phyloP scores from a whole-genome alignment of 2,888 invertebrate species.

The Colletes collaris region DNA sequence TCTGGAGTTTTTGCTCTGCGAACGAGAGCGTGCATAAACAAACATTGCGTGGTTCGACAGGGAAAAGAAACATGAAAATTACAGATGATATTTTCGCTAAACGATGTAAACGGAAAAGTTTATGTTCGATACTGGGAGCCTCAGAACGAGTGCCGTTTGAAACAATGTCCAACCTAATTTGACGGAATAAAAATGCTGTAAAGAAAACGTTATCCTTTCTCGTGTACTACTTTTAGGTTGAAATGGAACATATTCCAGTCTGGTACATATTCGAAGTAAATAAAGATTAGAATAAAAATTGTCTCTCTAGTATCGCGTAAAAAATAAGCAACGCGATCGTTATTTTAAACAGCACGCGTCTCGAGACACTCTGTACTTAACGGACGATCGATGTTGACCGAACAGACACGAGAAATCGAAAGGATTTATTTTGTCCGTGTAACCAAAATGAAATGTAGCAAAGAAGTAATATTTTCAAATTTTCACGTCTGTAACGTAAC shows the following conservation, averaged over 20 bases:
- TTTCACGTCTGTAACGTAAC: constrained; percentile 40
- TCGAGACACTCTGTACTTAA: constrained; percentile 7
- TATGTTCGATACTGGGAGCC: constrained; percentile 44
- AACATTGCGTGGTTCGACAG: constrained; percentile 6
- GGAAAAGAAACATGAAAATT: constrained; percentile 8
- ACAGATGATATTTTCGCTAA: constrained; percentile 73
- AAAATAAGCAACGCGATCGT: not conserved
- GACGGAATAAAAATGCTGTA: too few relatives aligned
- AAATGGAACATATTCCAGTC: too few relatives aligned
- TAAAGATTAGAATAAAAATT: not conserved
- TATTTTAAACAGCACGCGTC: not conserved
- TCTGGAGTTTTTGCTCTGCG: constrained; percentile 1
- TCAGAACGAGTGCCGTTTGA: not conserved
- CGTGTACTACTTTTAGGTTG: too few relatives aligned
- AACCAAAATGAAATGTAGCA: constrained; percentile 53
- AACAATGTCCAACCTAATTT: not conserved
- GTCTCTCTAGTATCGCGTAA: not conserved
- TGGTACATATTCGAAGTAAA: not conserved
- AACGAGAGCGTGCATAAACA: constrained; percentile 19
- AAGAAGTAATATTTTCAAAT: constrained; percentile 69
- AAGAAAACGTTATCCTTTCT: too few relatives aligned
- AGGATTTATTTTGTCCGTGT: constrained; percentile 74
- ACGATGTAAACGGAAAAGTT: constrained; percentile 57
- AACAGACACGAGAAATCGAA: constrained; percentile 46
- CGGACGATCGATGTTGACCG: constrained; percentile 24